Base-by-base conservation (phyloP, 2,113 vertebrate species). In the Elephas maximus region DNA sequence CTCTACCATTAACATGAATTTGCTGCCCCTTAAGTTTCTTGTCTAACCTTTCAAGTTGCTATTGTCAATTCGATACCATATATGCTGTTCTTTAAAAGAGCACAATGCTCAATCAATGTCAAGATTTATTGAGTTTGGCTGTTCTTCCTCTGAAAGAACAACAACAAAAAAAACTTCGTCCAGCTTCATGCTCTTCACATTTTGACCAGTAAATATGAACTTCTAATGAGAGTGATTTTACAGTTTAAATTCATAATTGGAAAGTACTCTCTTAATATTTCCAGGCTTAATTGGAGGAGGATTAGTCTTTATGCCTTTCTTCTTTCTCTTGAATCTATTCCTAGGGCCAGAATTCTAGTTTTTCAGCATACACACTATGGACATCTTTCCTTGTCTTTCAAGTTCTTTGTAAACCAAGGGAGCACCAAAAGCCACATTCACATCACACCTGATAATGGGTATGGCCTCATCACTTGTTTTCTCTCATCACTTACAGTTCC, bases 171-270 rank as follows among this genome's bases (percentile, higher is more conserved):
- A 76, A 85, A 74, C 84, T 96, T 85, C 73, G 26, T 88, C 37
- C 2, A 45, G 45, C 1, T 85, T 91, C 41, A 33, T 41, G 41
- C 14, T 96, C 45, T 51, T 74, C 51, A 26, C 12, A 51, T 78
- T 91, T 87, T 83, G 65, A 91, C 45, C n/a, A 28, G n/a, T 62
- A 88, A 88, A 76, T 80, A 67, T 12, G 44, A 94, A 78, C 23
- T 4, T 69, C 67, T 79, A 80, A 79, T 67, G 53, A 51, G 77
- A 92, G 51, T 17, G 45, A 65, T 83, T 45, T 69, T 83, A 37
- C 6, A 87, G 41, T 73, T 94, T 84, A 82, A 85, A 92, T 82
- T 78, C 53, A 5, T 45, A 62, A 21, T 12, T 76, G 24, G 65
- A 92, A 90, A 94, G 87, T 37, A 37, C 37, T n/a, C 30, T 51